Percentiles rank a stretch among this genome's conserved stretches.
Conservation (phyloP, 2,797 vertebrate species). For the Telmatherina bonti region DNA sequence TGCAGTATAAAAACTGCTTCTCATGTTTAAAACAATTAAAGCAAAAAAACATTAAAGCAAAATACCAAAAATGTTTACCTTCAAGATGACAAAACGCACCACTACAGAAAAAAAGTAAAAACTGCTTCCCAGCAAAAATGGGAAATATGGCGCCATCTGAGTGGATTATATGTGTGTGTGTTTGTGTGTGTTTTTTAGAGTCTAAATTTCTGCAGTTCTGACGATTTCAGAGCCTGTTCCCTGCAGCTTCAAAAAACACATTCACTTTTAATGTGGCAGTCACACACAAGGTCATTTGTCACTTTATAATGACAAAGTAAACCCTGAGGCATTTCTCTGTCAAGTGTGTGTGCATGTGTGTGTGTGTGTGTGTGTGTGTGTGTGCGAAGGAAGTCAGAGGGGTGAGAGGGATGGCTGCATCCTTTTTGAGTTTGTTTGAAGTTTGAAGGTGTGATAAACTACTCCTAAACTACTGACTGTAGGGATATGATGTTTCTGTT, state of each 20-base stretch:
- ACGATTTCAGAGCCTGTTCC: slow-evolving; percentile 51
- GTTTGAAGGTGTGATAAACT: neutral
- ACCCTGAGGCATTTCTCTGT: slow-evolving; percentile 63
- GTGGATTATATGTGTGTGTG: neutral
- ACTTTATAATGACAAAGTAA: slow-evolving; percentile 75
- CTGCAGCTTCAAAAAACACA: slow-evolving; percentile 70
- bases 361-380: slow-evolving; percentile 6
- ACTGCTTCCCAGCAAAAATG: slow-evolving; percentile 14
- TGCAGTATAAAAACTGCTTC: neutral
- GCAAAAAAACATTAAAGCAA: neutral
- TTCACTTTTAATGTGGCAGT: slow-evolving; percentile 71
- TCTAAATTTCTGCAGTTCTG: slow-evolving; percentile 60
- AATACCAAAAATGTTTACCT: neutral
- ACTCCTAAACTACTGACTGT: neutral
- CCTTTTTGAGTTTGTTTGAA: neutral
- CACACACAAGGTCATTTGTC: slow-evolving; percentile 74
- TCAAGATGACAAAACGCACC: neutral
- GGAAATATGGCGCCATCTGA: neutral
- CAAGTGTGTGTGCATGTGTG: slow-evolving; percentile 23
- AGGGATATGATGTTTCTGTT: neutral
- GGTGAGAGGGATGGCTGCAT: slow-evolving; percentile 26
- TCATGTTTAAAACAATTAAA: neutral
- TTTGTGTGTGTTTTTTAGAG: slow-evolving; percentile 29
- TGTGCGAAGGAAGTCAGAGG: too few species aligned
- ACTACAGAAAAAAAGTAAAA: neutral